Percentiles rank a stretch among this genome's conserved stretches.
These are phyloP conservation scores for Daboia siamensis DNA, from an alignment of 2,113 vertebrate species.

Conservation along the genomic window DNA sequence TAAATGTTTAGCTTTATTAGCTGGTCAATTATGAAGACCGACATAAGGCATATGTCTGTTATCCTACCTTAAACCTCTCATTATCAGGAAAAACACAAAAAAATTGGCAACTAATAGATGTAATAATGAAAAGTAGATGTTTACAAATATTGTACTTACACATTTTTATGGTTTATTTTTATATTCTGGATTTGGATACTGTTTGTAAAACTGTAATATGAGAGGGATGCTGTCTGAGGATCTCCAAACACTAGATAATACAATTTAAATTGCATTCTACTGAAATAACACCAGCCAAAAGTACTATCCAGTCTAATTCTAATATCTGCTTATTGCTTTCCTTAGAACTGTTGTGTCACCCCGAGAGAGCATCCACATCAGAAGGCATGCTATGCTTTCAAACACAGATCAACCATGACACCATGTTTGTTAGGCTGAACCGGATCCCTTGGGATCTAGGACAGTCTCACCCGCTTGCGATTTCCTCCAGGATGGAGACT, in stretches of 20 bases:
- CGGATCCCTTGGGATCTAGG: not conserved
- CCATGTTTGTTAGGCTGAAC: not conserved
- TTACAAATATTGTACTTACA: not conserved
- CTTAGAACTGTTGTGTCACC: not conserved
- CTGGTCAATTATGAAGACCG: not conserved
- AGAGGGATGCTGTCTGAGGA: not conserved
- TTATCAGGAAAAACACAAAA: not conserved
- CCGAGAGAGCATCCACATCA: not conserved
- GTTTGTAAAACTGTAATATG: not conserved
- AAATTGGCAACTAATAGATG: not conserved
- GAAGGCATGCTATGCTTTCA: not conserved
- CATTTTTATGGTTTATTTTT: not conserved
- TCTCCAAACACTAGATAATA: not conserved
- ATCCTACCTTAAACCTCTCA: not conserved
- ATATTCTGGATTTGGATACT: not conserved
- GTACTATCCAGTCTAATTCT: not conserved
- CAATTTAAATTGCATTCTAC: not conserved
- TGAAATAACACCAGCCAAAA: not conserved
- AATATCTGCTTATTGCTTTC: not conserved
- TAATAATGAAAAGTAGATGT: not conserved
- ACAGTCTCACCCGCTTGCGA: not conserved
- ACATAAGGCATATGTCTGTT: not conserved
- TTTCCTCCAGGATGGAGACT: not conserved
- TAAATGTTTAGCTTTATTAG: not conserved
- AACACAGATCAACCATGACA: not conserved